Conservation (phyloP, 2,797 vertebrate genomes). For the Sebastes steindachneri region DNA sequence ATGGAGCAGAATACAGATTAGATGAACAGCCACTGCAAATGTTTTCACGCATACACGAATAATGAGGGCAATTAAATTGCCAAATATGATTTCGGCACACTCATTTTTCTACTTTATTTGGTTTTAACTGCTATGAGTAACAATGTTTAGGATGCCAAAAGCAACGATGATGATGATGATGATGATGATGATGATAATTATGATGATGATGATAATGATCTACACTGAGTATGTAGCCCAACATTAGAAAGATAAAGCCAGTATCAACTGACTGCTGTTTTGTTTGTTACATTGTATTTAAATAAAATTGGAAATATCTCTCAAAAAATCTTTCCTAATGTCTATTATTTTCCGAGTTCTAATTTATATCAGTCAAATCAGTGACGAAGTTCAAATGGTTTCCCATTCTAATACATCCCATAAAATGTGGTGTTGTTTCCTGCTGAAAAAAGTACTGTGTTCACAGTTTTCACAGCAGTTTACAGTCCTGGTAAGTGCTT, state of each 20-base stretch:
- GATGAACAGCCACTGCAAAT: constrained; percentile 42
- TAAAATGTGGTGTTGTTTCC: background rate
- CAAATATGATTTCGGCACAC: constrained; percentile 43
- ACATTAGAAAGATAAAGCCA: background rate
- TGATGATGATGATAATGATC: constrained; percentile 4
- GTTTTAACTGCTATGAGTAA: constrained; percentile 15
- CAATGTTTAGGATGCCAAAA: constrained; percentile 6
- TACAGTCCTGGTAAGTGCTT: background rate
- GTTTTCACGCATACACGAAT: constrained; percentile 33
- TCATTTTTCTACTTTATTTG: constrained; percentile 35
- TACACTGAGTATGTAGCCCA: background rate
- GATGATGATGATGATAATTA: background rate
- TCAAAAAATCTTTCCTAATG: background rate
- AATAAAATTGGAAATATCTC: background rate
- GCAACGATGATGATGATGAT: constrained; percentile 1
- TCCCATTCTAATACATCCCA: background rate
- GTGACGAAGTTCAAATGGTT: background rate
- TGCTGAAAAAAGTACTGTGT: background rate
- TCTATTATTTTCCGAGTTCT: background rate
- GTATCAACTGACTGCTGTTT: background rate
- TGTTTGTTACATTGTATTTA: background rate
- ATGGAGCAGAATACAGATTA: constrained; percentile 56
- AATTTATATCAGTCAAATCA: background rate
- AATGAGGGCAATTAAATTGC: constrained; percentile 49
- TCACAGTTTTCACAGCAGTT: background rate